Base-by-base conservation (phyloP, 2,888 invertebrate genomes). In the Phyllotreta striolata region DNA sequence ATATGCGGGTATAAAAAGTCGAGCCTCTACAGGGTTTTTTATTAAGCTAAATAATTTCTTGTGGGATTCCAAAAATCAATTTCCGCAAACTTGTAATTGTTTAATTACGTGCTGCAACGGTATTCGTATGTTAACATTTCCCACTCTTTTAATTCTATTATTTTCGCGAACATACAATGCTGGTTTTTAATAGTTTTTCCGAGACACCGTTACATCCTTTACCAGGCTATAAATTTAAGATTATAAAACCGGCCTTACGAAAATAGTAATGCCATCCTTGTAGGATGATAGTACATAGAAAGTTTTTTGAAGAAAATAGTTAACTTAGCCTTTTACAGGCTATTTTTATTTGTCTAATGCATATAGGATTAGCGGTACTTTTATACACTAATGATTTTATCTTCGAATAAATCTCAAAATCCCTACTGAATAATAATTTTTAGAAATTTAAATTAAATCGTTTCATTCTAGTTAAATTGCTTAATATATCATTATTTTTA, bases 231-330 rank as follows among this genome's bases (percentile, higher is more conserved):
- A 47, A 44, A 47, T 7, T 47, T 47, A 47, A 6, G 47, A 47
- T 47, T 47, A 24, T 14, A 47, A 47, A 47, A 47, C 47, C 47
- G 47, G 47, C 47, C 47, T 47, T 47, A 47, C 47, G 47, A 47
- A 47, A 47, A 47, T 47, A 47, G 47, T 12, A 47, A 47, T 47
- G 24, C 47, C 47, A 14, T 34, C 14, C 47, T 47, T 47, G 47
- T 47, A 47, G 47, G 47, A 7, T 14, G 47, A 47, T 14, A 10
- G 24, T 47, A n/a, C 47, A 13, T 47, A 47, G 47, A 47, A 47
- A 47, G 47, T 47, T 47, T 47, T 47, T 47, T 14, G 47, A 47
- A 47, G 47, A 47, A 24, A 47, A 47, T 47, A 47, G 47, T 24
- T 47, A 34, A 6, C 47, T 13, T 44, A 47, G 13, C 6, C 13